Conservation (phyloP, 2,113 vertebrate species). For the Corydoras maculifer region DNA sequence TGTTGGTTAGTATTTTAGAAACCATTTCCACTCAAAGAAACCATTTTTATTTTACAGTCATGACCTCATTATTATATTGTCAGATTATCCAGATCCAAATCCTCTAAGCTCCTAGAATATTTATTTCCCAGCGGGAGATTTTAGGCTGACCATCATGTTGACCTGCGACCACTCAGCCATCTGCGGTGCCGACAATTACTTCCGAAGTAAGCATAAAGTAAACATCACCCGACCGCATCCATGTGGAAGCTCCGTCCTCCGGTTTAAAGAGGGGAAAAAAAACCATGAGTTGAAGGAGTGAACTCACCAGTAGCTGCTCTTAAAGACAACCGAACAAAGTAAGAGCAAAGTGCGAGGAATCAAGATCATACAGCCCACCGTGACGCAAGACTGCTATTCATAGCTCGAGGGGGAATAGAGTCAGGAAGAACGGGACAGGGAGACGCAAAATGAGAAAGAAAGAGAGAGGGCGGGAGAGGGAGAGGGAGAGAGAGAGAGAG, state of each 20-base stretch:
- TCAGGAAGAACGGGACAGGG: neutral
- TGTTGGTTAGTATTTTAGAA: too few species aligned
- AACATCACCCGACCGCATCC: neutral
- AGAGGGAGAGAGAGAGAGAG: neutral
- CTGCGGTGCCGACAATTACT: too few species aligned
- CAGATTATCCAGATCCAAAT: too few species aligned
- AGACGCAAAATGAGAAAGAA: neutral
- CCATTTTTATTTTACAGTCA: too few species aligned
- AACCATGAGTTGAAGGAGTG: neutral
- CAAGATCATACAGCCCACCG: slow-evolving; percentile 6
- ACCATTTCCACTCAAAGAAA: too few species aligned
- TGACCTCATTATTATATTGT: too few species aligned
- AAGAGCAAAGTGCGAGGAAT: slow-evolving; percentile 2
- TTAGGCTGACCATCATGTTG: too few species aligned
- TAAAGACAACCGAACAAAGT: neutral
- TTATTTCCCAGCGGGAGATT: too few species aligned
- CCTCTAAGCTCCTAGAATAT: too few species aligned
- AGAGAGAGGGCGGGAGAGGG: neutral
- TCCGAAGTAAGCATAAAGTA: neutral
- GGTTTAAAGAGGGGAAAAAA: neutral
- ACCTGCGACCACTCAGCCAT: too few species aligned
- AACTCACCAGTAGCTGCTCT: slow-evolving; percentile 30
- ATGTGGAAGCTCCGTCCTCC: neutral
- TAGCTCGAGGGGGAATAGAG: slow-evolving; percentile 48
- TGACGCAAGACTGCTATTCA: slow-evolving; percentile 38